phyloP scores from a whole-genome alignment of 1,140 invertebrate genomes.

The Euglossa dilemma region DNA sequence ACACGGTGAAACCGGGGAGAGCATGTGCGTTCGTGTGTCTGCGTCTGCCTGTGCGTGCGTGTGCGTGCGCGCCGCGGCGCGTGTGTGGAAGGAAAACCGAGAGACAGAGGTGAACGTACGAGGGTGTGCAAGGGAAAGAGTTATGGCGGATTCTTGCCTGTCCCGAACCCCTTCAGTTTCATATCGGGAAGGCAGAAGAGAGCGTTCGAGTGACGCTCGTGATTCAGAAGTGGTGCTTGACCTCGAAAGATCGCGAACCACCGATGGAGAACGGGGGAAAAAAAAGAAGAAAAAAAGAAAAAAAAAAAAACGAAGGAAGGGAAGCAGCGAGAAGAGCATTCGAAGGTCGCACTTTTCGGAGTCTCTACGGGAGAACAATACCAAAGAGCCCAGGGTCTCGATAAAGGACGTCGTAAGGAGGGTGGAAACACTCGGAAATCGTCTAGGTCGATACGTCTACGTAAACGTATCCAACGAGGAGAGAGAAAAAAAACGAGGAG shows the following conservation, averaged over 20 bases:
- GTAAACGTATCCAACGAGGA: not conserved
- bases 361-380: constrained; percentile 76
- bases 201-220: constrained; percentile 54
- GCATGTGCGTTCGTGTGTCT: constrained; percentile 27
- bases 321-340: constrained; percentile 29
- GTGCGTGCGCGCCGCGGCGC: not conserved
- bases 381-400: constrained; percentile 79
- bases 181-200: constrained; percentile 39
- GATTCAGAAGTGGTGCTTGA: constrained; percentile 62
- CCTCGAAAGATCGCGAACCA: constrained; percentile 45
- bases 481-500: not conserved
- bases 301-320: not conserved
- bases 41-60: not conserved
- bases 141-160: constrained; percentile 36
- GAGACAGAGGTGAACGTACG: constrained; percentile 20
- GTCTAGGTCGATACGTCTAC: constrained; percentile 37
- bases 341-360: constrained; percentile 53
- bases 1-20: not conserved
- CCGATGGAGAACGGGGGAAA: constrained; percentile 17
- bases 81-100: constrained; percentile 1
- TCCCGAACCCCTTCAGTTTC: constrained; percentile 48
- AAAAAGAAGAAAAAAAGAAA: constrained; percentile 3
- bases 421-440: constrained; percentile 23
- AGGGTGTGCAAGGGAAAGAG: constrained; percentile 3
- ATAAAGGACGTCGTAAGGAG: constrained; percentile 48